Evolutionary conservation across 1,140 invertebrate genomes (phyloP).

Genomic region (Pseudachorutes palmiensis): DNA sequence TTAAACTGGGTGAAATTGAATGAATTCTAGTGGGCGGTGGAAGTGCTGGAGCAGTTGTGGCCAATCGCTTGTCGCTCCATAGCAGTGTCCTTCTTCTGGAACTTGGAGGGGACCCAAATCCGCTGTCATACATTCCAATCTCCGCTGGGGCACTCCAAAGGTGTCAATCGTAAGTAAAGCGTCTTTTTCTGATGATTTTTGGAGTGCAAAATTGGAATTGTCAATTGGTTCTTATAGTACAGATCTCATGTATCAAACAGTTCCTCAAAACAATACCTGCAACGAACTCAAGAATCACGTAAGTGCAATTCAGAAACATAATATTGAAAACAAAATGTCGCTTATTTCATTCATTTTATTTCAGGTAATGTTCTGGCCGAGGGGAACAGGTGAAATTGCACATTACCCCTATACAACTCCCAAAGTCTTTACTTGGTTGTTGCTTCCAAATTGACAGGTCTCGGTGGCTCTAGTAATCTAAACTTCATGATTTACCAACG

Average conservation of each 20-base stretch:
- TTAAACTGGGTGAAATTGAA: no score
- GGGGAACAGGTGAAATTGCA: conserved; percentile 19
- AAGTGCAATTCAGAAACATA: neutral
- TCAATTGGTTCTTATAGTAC: conserved; percentile 17
- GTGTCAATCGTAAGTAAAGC: neutral
- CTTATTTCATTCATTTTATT: neutral
- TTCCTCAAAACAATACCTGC: conserved; percentile 23
- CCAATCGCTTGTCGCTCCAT: conserved; percentile 15
- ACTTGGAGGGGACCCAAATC: conserved; percentile 11
- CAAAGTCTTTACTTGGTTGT: neutral
- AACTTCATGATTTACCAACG: conserved; percentile 63
- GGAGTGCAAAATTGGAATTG: conserved; percentile 10
- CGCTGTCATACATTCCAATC: conserved; percentile 12
- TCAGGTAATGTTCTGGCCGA: conserved; percentile 26
- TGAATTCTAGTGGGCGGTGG: conserved; percentile 26
- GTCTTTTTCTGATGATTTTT: neutral
- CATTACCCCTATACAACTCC: neutral
- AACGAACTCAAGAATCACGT: conserved; percentile 9
- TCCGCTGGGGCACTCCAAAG: neutral
- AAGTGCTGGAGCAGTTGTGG: conserved; percentile 18
- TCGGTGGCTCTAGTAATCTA: conserved; percentile 51
- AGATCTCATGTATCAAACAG: conserved; percentile 19
- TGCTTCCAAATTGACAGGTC: neutral
- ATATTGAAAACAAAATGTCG: no score
- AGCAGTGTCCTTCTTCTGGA: conserved; percentile 11